Evolutionary conservation across 2,797 vertebrate genomes (phyloP), one percentile per base, ranked within the genome.

Genomic region (Hipposideros larvatus): DNA sequence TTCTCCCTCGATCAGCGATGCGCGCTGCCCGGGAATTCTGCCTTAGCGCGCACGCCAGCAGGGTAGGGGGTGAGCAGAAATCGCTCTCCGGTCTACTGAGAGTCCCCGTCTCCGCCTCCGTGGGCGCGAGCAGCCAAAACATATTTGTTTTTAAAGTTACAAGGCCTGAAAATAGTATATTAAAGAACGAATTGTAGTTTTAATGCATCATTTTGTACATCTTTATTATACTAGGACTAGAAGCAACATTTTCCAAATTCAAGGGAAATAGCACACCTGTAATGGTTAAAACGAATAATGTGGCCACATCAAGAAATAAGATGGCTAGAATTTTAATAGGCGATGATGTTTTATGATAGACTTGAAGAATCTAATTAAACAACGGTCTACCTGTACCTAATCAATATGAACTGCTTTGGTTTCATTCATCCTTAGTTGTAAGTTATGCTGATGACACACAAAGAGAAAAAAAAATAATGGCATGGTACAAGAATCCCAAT

Each of bases 351-450:
- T 92, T 79, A 92, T 18, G 85, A 83, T 19, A 78, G 22, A 91
- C 59, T 83, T 13, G 87, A 19, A 91, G 28, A 89, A 86, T 82
- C 16, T 78, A 80, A 97, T 92, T 92, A 87, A 89, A 96, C 1
- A 26, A 95, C 87, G 14, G 18, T 80, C 37, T 83, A 14, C 21
- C 15, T 92, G 24, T 86, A 94, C 11, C 14, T 88, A 85, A 57
- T 88, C 73, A 88, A 74, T 61, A 93, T 57, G 11, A 87, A 83
- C 21, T 91, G 28, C 24, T 85, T 63, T 71, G 28, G 5, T 90
- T 87, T 74, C 51, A 77, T 53, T 82, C 77, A 92, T 70, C 11
- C 11, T 16, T 92, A 66, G 7, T 63, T 92, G 2, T 68, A 94
- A 63, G 2, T 87, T 93, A 90, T 7, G 3, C 2, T 63, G 16